A percentile compares a stretch with the other conserved stretches of the same genome.
Evolutionary conservation across 2,888 invertebrate species (phyloP).

Genomic region (Mantis religiosa): DNA sequence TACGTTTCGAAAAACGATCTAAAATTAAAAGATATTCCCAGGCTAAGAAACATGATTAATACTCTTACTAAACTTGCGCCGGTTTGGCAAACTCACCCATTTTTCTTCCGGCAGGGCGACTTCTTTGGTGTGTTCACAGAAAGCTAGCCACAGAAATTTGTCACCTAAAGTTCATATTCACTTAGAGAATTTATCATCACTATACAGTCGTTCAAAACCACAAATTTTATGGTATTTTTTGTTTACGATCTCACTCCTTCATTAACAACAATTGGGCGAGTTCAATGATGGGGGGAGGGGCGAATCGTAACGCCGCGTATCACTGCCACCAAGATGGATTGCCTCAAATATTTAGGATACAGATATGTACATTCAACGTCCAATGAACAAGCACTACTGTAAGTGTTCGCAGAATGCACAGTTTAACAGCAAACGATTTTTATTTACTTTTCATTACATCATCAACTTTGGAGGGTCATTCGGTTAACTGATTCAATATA

Average conservation of each 20-base stretch:
- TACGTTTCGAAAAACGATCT: background rate
- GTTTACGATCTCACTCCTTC: background rate
- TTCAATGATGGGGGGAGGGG: slow-evolving; percentile 30
- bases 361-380: background rate
- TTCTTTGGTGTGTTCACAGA: background rate
- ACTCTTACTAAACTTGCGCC: background rate
- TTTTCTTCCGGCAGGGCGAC: slow-evolving; percentile 2
- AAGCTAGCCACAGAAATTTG: background rate
- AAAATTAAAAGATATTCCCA: background rate
- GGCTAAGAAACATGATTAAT: background rate
- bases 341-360: background rate
- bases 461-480: background rate
- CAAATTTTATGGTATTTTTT: slow-evolving; percentile 1
- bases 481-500: background rate
- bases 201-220: background rate
- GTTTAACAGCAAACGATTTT: background rate
- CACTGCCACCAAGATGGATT: background rate
- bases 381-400: background rate
- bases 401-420: background rate
- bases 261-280: slow-evolving; percentile 29
- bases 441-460: background rate
- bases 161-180: slow-evolving; percentile 26
- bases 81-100: slow-evolving; percentile 23
- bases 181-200: slow-evolving; percentile 5
- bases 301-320: slow-evolving; percentile 6